Conservation (phyloP, 1,140 invertebrate species). For the Geopemphigus sp. region DNA sequence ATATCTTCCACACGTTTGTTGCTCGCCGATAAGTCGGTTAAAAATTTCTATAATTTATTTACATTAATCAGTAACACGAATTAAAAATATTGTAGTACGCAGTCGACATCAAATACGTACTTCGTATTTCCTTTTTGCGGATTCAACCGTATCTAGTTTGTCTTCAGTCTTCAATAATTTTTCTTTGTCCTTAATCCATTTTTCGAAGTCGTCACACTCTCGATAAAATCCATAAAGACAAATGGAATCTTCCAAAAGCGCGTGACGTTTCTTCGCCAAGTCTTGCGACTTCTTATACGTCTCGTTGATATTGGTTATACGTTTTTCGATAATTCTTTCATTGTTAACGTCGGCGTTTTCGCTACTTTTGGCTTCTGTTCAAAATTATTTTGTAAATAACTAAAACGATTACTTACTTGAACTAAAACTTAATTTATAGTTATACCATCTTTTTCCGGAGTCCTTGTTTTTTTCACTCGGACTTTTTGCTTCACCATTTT, state of each 20-base stretch:
- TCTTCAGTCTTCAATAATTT: slow-evolving; percentile 82
- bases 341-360: slow-evolving; percentile 7
- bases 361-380: slow-evolving; percentile 2
- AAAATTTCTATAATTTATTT: slow-evolving; percentile 70
- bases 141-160: slow-evolving; percentile 84
- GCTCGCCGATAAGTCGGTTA: slow-evolving; percentile 91
- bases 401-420: background rate
- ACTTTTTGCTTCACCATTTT: slow-evolving; percentile 84
- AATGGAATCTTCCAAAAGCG: slow-evolving; percentile 87
- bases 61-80: background rate
- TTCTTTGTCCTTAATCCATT: slow-evolving; percentile 96
- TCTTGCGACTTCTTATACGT: slow-evolving; percentile 79
- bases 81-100: background rate
- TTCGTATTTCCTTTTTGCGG: slow-evolving; percentile 91
- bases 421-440: background rate
- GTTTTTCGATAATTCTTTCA: slow-evolving; percentile 68
- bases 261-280: slow-evolving; percentile 73
- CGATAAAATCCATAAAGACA: slow-evolving; percentile 90
- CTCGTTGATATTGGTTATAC: slow-evolving; percentile 75
- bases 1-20: slow-evolving; percentile 86
- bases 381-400: background rate
- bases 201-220: slow-evolving; percentile 97
- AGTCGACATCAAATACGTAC: slow-evolving; percentile 56
- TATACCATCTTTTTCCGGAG: slow-evolving; percentile 52
- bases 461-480: slow-evolving; percentile 63